Evolutionary conservation across 2,888 invertebrate species (phyloP).

Genomic region (Dasysyrphus albostriatus): DNA sequence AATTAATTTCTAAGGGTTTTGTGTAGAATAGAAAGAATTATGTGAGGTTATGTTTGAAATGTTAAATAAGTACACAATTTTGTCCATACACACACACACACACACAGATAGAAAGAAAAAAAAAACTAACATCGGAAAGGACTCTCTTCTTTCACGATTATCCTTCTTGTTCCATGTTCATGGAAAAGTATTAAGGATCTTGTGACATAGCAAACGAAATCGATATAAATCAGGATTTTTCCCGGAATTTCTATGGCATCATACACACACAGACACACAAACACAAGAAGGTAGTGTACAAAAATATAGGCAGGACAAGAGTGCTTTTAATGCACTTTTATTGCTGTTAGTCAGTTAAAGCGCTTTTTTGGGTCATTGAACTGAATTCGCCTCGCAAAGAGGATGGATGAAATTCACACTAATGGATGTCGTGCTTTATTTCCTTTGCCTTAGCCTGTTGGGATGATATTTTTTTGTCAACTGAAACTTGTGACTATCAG

Average conservation of each 20-base stretch:
- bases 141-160: background rate
- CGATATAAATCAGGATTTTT: conserved; percentile 59
- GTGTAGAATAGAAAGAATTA: conserved; percentile 11
- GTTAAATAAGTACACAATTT: conserved; percentile 7
- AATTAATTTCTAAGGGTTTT: conserved; percentile 35
- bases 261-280: background rate
- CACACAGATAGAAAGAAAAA: background rate
- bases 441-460: background rate
- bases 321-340: conserved; percentile 28
- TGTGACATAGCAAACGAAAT: conserved; percentile 24
- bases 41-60: conserved; percentile 39
- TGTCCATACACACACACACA: background rate
- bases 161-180: conserved; percentile 1
- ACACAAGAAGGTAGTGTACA: background rate
- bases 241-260: background rate
- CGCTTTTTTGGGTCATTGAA: conserved; percentile 31
- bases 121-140: background rate
- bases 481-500: background rate
- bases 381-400: conserved; percentile 1
- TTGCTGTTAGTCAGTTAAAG: conserved; percentile 25
- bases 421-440: conserved; percentile 26
- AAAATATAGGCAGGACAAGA: background rate
- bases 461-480: background rate
- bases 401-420: conserved; percentile 29
- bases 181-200: background rate